These are phyloP conservation scores for Cochlearius cochlearius DNA, from an alignment of 2,113 vertebrate species.

Conservation along the genomic window DNA sequence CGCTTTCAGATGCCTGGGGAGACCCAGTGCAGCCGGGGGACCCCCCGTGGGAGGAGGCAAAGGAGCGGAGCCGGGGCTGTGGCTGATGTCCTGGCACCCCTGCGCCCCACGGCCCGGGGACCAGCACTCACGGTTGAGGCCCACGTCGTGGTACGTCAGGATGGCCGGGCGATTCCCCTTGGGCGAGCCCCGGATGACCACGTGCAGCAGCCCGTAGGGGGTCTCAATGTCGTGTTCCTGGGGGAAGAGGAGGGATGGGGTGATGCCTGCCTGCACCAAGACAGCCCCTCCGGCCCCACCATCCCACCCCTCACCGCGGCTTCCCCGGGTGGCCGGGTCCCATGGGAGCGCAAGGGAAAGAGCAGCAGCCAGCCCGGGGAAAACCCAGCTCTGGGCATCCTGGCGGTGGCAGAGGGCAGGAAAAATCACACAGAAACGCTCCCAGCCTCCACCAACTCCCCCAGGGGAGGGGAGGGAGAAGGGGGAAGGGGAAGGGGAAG, in stretches of 20 bases:
- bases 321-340: not conserved
- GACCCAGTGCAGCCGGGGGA: not conserved
- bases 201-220: conserved; percentile 92
- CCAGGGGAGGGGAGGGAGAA: no score
- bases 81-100: not conserved
- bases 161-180: conserved; percentile 95
- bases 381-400: not conserved
- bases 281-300: not conserved
- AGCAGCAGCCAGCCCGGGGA: not conserved
- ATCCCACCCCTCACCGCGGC: not conserved
- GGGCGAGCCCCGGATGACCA: conserved; percentile 92
- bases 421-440: not conserved
- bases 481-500: no score
- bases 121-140: conserved; percentile 91
- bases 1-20: not conserved
- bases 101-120: not conserved
- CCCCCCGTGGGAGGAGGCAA: not conserved
- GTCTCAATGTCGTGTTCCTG: conserved; percentile 98
- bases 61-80: not conserved
- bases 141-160: conserved; percentile 96
- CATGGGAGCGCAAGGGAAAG: not conserved
- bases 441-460: not conserved
- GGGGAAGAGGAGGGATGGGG: not conserved
- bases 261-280: not conserved
- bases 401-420: not conserved